Evolutionary conservation across 2,888 invertebrate species (phyloP).

Genomic region (Leucozona laternaria): DNA sequence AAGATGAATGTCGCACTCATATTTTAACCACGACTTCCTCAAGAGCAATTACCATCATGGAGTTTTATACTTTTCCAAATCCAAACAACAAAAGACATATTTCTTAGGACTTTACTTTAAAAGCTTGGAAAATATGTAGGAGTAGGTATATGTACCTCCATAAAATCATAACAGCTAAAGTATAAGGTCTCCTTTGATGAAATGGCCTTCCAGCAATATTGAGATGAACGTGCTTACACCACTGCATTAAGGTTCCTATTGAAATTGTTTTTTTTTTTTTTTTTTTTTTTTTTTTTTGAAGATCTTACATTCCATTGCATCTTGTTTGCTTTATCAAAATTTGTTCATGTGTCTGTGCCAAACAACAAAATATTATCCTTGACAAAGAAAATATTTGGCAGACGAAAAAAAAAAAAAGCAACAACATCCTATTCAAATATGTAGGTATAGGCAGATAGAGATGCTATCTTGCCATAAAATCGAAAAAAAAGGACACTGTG

Average conservation of each 20-base stretch:
- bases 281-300: slow-evolving; percentile 6
- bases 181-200: slow-evolving; percentile 2
- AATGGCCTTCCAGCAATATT: slow-evolving; percentile 11
- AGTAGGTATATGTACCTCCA: not conserved
- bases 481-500: slow-evolving; percentile 4
- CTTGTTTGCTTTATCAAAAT: slow-evolving; percentile 32
- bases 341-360: slow-evolving; percentile 11
- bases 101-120: slow-evolving; percentile 5
- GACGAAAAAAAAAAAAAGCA: not conserved
- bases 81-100: slow-evolving; percentile 33
- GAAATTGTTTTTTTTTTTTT: slow-evolving; percentile 54
- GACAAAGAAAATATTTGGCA: slow-evolving; percentile 21
- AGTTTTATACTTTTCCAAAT: slow-evolving; percentile 16
- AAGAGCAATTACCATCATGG: slow-evolving; percentile 17
- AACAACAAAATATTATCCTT: slow-evolving; percentile 26
- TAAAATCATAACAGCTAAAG: slow-evolving; percentile 19
- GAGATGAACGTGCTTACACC: slow-evolving; percentile 42
- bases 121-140: not conserved
- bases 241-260: slow-evolving; percentile 56
- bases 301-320: slow-evolving; percentile 63
- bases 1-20: not conserved
- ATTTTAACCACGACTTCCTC: slow-evolving; percentile 12
- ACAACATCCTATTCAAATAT: slow-evolving; percentile 7
- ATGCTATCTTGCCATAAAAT: slow-evolving; percentile 25
- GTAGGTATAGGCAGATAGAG: not conserved